phyloP scores from a whole-genome alignment of 2,797 vertebrate genomes.

The Pseudopleuronectes americanus region DNA sequence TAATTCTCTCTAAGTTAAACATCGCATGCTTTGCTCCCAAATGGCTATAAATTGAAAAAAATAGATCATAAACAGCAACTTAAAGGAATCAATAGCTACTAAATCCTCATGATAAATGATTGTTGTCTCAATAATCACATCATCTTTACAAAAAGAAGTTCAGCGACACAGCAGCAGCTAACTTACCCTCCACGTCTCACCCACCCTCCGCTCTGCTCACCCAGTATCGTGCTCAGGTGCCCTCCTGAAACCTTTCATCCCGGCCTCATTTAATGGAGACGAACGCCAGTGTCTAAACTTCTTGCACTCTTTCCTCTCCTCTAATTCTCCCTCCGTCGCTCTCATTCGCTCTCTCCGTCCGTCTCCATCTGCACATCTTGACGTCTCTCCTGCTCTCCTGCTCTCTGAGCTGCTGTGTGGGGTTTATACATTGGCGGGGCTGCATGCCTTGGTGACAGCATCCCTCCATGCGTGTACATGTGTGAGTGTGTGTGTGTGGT shows the following conservation, averaged over 20 bases:
- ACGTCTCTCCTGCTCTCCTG: slow-evolving; percentile 69
- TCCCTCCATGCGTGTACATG: slow-evolving; percentile 49
- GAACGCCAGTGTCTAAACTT: slow-evolving; percentile 55
- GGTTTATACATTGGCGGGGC: slow-evolving; percentile 74
- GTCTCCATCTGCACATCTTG: slow-evolving; percentile 72
- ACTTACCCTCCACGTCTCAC: slow-evolving; percentile 70
- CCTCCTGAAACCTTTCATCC: slow-evolving; percentile 53
- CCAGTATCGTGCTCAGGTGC: slow-evolving; percentile 36
- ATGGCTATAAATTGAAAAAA: not conserved
- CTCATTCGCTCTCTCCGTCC: slow-evolving; percentile 53
- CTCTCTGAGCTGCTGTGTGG: slow-evolving; percentile 72
- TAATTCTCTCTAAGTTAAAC: not conserved
- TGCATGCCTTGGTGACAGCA: slow-evolving; percentile 73
- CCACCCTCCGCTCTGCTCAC: slow-evolving; percentile 51
- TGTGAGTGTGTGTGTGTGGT: slow-evolving; percentile 65
- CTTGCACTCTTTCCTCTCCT: slow-evolving; percentile 45
- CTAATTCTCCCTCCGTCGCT: slow-evolving; percentile 45
- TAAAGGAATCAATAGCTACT: slow-evolving; percentile 11
- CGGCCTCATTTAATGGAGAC: slow-evolving; percentile 44
- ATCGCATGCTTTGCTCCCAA: not conserved
- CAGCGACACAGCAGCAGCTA: slow-evolving; percentile 37
- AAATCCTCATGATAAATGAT: slow-evolving; percentile 6
- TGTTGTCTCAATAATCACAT: slow-evolving; percentile 14
- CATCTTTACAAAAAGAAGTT: slow-evolving; percentile 20
- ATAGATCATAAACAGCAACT: not conserved